These are phyloP conservation scores for Peribatodes rhomboidaria DNA, from an alignment of 2,888 invertebrate species.

Conservation along the genomic window DNA sequence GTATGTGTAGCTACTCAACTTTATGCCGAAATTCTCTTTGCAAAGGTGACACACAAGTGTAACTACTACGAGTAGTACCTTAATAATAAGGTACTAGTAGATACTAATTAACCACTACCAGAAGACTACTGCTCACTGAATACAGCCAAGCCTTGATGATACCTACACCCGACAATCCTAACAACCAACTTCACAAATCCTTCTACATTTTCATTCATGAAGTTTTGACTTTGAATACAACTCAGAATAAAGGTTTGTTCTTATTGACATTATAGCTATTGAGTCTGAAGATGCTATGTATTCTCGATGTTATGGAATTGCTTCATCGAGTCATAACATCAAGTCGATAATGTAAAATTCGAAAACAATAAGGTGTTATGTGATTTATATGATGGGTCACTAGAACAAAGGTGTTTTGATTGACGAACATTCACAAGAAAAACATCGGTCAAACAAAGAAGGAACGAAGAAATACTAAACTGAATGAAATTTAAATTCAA, in stretches of 20 bases:
- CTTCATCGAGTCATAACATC: not conserved
- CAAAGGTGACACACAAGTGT: too few relatives aligned
- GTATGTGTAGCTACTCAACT: too few relatives aligned
- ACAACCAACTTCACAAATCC: too few relatives aligned
- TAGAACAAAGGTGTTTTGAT: conserved; percentile 20
- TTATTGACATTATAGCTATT: conserved; percentile 1
- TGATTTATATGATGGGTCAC: conserved; percentile 7
- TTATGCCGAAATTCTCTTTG: too few relatives aligned
- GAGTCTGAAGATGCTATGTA: conserved; percentile 1
- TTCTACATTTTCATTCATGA: not conserved
- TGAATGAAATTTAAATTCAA: not conserved
- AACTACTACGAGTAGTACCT: too few relatives aligned
- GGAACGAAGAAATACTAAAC: not conserved
- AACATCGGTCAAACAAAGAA: not conserved
- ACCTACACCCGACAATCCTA: too few relatives aligned
- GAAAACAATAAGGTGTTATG: not conserved
- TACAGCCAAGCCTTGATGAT: too few relatives aligned
- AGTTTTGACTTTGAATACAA: not conserved
- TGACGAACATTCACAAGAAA: conserved; percentile 2
- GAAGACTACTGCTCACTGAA: too few relatives aligned
- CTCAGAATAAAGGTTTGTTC: not conserved
- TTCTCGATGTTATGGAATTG: conserved; percentile 10
- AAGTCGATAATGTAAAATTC: not conserved
- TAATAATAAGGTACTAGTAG: too few relatives aligned
- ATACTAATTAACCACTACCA: too few relatives aligned